These are phyloP conservation scores for Nanorana parkeri DNA, from an alignment of 2,113 vertebrate species.

Conservation along the genomic window DNA sequence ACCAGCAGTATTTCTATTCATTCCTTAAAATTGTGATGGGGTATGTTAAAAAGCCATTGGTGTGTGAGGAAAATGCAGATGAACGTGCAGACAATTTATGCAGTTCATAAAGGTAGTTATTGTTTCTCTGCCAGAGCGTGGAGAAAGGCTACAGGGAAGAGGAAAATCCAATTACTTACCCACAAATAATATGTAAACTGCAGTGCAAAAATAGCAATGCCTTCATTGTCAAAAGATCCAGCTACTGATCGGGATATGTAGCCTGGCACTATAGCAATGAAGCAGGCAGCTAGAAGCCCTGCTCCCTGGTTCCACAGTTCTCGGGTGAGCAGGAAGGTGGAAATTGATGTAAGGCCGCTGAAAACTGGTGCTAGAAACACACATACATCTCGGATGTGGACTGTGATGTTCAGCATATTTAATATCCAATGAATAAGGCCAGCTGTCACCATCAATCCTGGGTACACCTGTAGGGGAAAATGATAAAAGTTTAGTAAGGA, in stretches of 20 bases:
- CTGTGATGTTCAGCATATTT: constrained; percentile 94
- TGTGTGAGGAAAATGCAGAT: constrained; percentile 41
- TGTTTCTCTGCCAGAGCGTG: constrained; percentile 54
- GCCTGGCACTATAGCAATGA: constrained; percentile 97
- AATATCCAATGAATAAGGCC: constrained; percentile 97
- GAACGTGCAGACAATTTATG: constrained; percentile 49
- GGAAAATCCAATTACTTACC: constrained; percentile 80
- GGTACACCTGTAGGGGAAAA: constrained; percentile 85
- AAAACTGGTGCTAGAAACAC: constrained; percentile 97
- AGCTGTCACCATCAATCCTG: constrained; percentile 98
- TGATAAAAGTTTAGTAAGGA: too few species aligned
- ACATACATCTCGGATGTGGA: constrained; percentile 97
- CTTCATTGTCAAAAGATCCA: constrained; percentile 98
- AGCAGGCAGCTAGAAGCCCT: constrained; percentile 96
- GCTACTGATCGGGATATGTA: constrained; percentile 98
- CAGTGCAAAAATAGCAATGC: constrained; percentile 98
- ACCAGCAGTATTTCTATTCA: constrained; percentile 25
- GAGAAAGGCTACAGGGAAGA: constrained; percentile 51
- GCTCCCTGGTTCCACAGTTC: constrained; percentile 99
- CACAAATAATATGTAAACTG: constrained; percentile 99
- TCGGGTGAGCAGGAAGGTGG: constrained; percentile 95
- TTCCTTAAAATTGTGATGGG: constrained; percentile 10
- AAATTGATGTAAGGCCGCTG: constrained; percentile 97
- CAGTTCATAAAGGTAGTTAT: constrained; percentile 56
- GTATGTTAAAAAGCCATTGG: constrained; percentile 16